Evolutionary conservation across 2,797 vertebrate species (phyloP).

Genomic region (Coregonus ussuriensis): DNA sequence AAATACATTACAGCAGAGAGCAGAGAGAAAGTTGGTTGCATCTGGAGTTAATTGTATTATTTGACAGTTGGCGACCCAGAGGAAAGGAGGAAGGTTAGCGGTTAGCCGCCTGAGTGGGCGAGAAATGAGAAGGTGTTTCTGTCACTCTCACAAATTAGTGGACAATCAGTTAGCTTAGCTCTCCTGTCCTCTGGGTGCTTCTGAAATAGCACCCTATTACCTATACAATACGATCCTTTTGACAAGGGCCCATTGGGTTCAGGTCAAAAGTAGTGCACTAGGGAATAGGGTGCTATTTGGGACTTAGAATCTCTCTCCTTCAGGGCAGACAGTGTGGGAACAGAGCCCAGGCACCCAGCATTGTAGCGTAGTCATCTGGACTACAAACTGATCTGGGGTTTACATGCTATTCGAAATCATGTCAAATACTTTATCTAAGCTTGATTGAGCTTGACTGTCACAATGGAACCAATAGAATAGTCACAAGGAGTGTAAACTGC

Average conservation of each 20-base stretch:
- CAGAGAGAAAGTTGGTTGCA: neutral
- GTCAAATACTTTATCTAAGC: constrained; percentile 17
- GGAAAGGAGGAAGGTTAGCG: constrained; percentile 1
- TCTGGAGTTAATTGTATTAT: constrained; percentile 18
- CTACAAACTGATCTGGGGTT: neutral
- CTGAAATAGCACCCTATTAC: too few relatives aligned
- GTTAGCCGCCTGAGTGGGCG: constrained; percentile 9
- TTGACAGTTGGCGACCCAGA: constrained; percentile 15
- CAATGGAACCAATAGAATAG: too few relatives aligned
- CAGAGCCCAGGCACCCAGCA: neutral
- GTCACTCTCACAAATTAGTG: constrained; percentile 24
- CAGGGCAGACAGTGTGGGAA: neutral
- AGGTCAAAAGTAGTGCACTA: too few relatives aligned
- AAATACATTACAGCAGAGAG: neutral
- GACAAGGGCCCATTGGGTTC: too few relatives aligned
- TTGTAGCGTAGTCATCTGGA: neutral
- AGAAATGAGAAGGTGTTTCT: constrained; percentile 34
- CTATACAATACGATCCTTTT: too few relatives aligned
- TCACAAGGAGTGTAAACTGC: neutral
- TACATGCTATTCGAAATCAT: neutral
- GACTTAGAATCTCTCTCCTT: neutral
- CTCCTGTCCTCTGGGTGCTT: neutral
- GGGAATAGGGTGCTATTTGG: too few relatives aligned
- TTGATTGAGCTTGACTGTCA: neutral
- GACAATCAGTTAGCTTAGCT: constrained; percentile 11